Evolutionary conservation across 2,888 invertebrate genomes (phyloP), one percentile per base, ranked within the genome.

Genomic region (Cyclophora punctaria): DNA sequence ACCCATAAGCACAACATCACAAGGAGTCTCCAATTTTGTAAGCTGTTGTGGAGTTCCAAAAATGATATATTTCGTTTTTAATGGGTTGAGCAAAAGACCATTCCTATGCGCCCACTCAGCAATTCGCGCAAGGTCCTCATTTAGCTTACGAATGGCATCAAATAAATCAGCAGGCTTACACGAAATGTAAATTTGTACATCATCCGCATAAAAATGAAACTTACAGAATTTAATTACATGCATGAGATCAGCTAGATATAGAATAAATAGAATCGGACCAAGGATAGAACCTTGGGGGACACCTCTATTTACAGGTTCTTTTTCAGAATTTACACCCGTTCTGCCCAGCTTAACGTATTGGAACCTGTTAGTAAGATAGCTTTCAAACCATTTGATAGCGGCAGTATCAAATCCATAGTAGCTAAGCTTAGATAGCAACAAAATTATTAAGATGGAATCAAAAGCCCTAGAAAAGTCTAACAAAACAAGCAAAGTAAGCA

Each of bases 161-260:
- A 37, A 34, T 2, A 41, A 6, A 4, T 56, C 50, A 5, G 40
- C 3, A 1, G 46, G 48, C 7, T 43, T 51, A 42, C 44, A 50
- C 3, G 59, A 53, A 0, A 49, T 47, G 7, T 55, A 55, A 3
- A 56, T 3, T 40, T 56, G 56, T 3, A 51, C 43, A 7, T 59
- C 56, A 35, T 59, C 56, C 3, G 56, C 57, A 43, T 57, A 56
- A 2, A 59, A 46, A 35, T 55, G 52, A 41, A 44, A 56, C 34
- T 49, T 51, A 43, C 56, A 51, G 5, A 53, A 6, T 5, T 41
- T 40, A 2, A 57, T 53, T 6, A 34, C 6, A 0, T 34, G 46
- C 1, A 3, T 35, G 3, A 57, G 44, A 45, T 57, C 57, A 3
- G 57, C 51, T 34, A 35, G 41, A 35, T 58, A 63, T 3, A 57